These are phyloP conservation scores for Teleogryllus occipitalis DNA, from an alignment of 1,140 invertebrate genomes.

Conservation along the genomic window DNA sequence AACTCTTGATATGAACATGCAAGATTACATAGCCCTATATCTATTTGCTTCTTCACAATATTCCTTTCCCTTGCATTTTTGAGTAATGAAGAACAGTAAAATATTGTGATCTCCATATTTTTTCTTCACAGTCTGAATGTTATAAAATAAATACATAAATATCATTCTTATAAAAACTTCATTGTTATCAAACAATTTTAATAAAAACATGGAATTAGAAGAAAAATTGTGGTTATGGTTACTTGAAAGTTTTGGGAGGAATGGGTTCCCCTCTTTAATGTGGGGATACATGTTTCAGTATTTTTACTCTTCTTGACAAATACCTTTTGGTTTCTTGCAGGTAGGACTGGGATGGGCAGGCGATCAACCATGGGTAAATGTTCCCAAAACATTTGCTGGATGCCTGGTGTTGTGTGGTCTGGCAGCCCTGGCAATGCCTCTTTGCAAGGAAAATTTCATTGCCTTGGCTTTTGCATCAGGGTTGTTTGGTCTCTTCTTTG, in stretches of 20 bases:
- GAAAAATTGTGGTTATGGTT: too few species aligned
- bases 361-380: constrained; percentile 77
- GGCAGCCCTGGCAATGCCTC: constrained; percentile 59
- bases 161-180: too few species aligned
- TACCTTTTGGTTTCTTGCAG: constrained; percentile 36
- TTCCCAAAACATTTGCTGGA: constrained; percentile 67
- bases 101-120: too few species aligned
- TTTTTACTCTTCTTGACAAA: background rate
- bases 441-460: constrained; percentile 38
- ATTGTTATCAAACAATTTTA: too few species aligned
- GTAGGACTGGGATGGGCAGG: constrained; percentile 80
- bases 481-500: constrained; percentile 75
- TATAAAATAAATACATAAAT: too few species aligned
- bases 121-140: too few species aligned
- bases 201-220: too few species aligned
- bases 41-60: too few species aligned
- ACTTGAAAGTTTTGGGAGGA: background rate
- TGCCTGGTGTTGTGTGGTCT: constrained; percentile 69
- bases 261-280: background rate
- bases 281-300: background rate
- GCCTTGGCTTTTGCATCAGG: constrained; percentile 38
- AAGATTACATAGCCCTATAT: too few species aligned
- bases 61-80: too few species aligned
- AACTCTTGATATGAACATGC: too few species aligned
- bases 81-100: too few species aligned